Percentiles rank a stretch among this genome's conserved stretches.
These are phyloP conservation scores for Rhipidura dahli DNA, from an alignment of 2,113 vertebrate species.

Conservation along the genomic window DNA sequence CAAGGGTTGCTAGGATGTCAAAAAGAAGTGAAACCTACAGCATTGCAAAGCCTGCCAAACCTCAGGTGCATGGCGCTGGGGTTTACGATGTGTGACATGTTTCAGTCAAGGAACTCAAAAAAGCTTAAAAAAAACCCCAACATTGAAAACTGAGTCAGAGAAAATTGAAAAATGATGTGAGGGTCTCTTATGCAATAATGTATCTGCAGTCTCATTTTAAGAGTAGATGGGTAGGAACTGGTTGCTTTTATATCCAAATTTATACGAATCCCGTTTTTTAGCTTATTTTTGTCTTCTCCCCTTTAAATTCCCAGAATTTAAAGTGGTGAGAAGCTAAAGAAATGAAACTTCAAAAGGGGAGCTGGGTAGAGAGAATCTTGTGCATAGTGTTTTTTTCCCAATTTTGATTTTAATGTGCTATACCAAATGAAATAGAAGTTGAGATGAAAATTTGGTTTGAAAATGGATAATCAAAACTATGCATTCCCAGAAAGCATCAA, in stretches of 20 bases:
- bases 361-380: neutral
- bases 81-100: neutral
- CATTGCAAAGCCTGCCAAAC: neutral
- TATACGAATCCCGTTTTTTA: neutral
- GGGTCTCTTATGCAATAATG: neutral
- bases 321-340: neutral
- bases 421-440: neutral
- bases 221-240: neutral
- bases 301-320: neutral
- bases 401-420: neutral
- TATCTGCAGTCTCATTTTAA: neutral
- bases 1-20: neutral
- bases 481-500: neutral
- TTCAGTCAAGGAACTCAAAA: neutral
- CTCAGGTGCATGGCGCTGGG: accelerated
- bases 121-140: accelerated
- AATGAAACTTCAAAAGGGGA: neutral
- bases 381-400: neutral
- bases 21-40: neutral
- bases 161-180: neutral
- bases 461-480: neutral
- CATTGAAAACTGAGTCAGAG: neutral
- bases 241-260: neutral
- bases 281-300: neutral
- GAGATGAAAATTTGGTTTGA: neutral